phyloP scores from a whole-genome alignment of 2,113 vertebrate species.

The Lepus americanus region DNA sequence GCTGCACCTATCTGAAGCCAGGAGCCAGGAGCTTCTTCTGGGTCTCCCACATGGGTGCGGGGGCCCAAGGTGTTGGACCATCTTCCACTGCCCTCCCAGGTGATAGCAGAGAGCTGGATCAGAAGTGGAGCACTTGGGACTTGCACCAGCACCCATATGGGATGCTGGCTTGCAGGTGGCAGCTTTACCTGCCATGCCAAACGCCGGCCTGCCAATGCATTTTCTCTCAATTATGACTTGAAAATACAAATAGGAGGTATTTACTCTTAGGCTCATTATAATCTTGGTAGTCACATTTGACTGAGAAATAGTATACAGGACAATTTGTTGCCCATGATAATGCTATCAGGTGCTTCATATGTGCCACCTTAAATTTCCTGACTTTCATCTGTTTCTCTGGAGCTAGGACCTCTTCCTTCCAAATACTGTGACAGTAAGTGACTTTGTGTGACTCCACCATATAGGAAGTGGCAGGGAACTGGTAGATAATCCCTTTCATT shows the following conservation, averaged over 20 bases:
- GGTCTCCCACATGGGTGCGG: too few relatives aligned
- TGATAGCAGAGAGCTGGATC: too few relatives aligned
- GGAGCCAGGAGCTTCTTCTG: too few relatives aligned
- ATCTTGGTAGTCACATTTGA: conserved; percentile 25
- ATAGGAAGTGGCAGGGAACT: background rate
- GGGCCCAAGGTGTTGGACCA: too few relatives aligned
- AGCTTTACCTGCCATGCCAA: background rate
- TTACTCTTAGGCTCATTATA: background rate
- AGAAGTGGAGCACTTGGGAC: too few relatives aligned
- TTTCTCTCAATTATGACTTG: conserved; percentile 27
- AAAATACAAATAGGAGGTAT: background rate
- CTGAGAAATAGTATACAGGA: background rate
- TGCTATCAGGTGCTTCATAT: background rate
- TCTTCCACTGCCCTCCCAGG: too few relatives aligned
- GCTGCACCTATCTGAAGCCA: too few relatives aligned
- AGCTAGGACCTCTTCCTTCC: background rate
- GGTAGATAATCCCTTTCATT: background rate
- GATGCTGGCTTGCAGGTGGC: background rate
- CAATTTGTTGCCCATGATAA: background rate
- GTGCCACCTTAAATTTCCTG: background rate
- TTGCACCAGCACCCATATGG: too few relatives aligned
- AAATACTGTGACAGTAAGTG: background rate
- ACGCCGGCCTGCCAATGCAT: background rate
- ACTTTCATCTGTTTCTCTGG: background rate
- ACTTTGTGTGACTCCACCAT: background rate